A percentile compares a stretch with the other conserved stretches of the same genome.
phyloP scores from a whole-genome alignment of 2,888 invertebrate species.

The Saturnia pavonia region DNA sequence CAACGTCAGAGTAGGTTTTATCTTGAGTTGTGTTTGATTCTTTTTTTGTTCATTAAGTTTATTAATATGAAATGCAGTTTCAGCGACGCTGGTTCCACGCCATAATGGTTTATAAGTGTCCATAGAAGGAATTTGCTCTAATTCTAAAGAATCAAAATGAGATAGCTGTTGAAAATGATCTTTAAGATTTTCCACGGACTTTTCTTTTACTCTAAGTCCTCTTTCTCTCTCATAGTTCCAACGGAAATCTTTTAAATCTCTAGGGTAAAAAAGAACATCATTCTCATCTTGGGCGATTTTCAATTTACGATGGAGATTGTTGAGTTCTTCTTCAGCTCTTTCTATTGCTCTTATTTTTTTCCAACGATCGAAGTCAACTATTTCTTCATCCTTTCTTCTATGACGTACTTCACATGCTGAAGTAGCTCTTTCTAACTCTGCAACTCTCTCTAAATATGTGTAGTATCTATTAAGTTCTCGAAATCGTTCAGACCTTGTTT shows the following conservation, averaged over 20 bases:
- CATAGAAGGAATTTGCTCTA: slow-evolving; percentile 72
- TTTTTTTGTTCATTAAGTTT: slow-evolving; percentile 79
- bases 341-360: slow-evolving; percentile 89
- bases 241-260: slow-evolving; percentile 86
- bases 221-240: slow-evolving; percentile 90
- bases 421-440: slow-evolving; percentile 89
- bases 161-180: slow-evolving; percentile 87
- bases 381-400: slow-evolving; percentile 88
- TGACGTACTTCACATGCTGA: slow-evolving; percentile 86
- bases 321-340: slow-evolving; percentile 91
- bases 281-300: slow-evolving; percentile 90
- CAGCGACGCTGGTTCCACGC: slow-evolving; percentile 91
- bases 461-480: slow-evolving; percentile 93
- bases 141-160: slow-evolving; percentile 74
- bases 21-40: slow-evolving; percentile 43
- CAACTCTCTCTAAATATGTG: slow-evolving; percentile 91
- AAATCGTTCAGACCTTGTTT: slow-evolving; percentile 89
- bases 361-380: slow-evolving; percentile 94
- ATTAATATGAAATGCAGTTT: slow-evolving; percentile 88
- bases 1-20: slow-evolving; percentile 53
- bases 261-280: slow-evolving; percentile 91
- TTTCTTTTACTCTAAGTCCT: slow-evolving; percentile 90
- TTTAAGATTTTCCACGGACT: slow-evolving; percentile 93
- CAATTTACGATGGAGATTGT: slow-evolving; percentile 88
- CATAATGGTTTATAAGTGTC: slow-evolving; percentile 91